Conservation (phyloP, 2,888 invertebrate genomes). For the Chymomyza caudatula region DNA sequence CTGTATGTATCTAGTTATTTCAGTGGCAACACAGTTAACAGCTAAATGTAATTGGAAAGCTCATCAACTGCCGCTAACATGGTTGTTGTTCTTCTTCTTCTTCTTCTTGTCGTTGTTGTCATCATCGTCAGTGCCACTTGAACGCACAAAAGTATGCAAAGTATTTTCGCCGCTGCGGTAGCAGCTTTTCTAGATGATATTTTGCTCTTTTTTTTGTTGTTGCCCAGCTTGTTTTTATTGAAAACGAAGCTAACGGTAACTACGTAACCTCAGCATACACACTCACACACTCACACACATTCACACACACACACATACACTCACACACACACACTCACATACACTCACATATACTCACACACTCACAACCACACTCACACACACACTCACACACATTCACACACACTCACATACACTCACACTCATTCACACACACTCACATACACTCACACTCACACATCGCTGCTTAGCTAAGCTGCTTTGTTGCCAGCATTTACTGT, state of each 20-base stretch:
- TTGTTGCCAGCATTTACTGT: constrained; percentile 15
- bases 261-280: constrained; percentile 29
- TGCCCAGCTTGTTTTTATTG: constrained; percentile 56
- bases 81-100: no score
- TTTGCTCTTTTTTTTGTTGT: constrained; percentile 19
- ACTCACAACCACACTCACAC: no score
- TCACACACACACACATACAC: constrained; percentile 2
- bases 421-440: not conserved
- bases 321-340: not conserved
- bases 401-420: constrained; percentile 3
- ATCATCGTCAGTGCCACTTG: constrained; percentile 38
- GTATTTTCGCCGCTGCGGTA: constrained; percentile 23
- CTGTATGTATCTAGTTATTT: not conserved
- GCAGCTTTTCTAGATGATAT: constrained; percentile 18
- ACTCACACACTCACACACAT: no score
- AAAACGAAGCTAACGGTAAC: constrained; percentile 46
- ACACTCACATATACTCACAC: no score
- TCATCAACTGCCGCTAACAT: constrained; percentile 44
- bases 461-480: constrained; percentile 60
- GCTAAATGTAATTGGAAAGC: constrained; percentile 63
- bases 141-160: constrained; percentile 62
- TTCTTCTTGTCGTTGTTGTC: constrained; percentile 14
- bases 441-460: constrained; percentile 10
- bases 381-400: constrained; percentile 4
- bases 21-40: constrained; percentile 31